phyloP scores from a whole-genome alignment of 2,797 vertebrate genomes.

The Bradypus variegatus region DNA sequence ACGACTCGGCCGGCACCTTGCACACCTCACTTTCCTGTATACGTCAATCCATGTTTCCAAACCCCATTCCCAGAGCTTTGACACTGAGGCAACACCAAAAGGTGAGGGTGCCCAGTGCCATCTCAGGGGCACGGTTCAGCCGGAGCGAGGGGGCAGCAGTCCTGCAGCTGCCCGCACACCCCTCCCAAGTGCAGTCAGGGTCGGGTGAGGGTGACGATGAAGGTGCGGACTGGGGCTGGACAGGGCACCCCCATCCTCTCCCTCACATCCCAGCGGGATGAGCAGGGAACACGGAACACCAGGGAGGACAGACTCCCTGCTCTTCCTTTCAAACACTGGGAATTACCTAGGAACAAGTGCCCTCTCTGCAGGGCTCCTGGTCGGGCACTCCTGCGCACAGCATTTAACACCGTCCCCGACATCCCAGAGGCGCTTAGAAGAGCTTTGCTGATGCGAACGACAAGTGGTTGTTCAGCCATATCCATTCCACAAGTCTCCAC shows the following conservation, averaged over 20 bases:
- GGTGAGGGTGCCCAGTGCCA: neutral
- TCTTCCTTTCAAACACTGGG: neutral
- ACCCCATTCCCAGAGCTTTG: neutral
- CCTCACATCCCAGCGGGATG: neutral
- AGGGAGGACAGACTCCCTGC: neutral
- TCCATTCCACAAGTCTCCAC: neutral
- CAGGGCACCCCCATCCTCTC: too few species aligned
- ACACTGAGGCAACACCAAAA: neutral
- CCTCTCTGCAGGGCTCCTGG: neutral
- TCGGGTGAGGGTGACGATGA: too few species aligned
- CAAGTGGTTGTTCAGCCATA: neutral
- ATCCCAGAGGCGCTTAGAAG: neutral
- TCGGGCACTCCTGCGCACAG: too few species aligned
- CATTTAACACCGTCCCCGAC: neutral
- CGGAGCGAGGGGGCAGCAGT: too few species aligned
- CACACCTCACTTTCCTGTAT: neutral
- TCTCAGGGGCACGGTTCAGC: too few species aligned
- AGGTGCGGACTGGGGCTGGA: too few species aligned
- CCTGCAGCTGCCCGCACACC: too few species aligned
- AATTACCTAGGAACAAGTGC: neutral
- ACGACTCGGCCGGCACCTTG: too few species aligned
- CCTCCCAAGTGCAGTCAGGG: too few species aligned
- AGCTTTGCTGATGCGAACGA: neutral
- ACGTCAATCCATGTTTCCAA: rapidly evolving
- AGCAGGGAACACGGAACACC: neutral